These are phyloP conservation scores for Lophotriccus pileatus DNA, from an alignment of 2,797 vertebrate genomes.

Conservation along the genomic window DNA sequence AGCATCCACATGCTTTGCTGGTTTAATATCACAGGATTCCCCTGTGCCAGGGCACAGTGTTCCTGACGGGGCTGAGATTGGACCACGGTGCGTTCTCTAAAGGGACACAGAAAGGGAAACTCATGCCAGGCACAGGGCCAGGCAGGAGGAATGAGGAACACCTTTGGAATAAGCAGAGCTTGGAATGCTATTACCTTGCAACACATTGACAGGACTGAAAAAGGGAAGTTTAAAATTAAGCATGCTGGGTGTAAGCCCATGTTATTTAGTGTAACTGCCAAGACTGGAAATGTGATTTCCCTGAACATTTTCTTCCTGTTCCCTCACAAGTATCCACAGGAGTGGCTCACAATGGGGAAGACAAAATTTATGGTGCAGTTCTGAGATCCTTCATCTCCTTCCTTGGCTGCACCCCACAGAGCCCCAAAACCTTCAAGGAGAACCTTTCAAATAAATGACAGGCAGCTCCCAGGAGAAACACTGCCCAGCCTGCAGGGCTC, in stretches of 20 bases:
- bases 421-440: not conserved
- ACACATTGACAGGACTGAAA: not conserved
- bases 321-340: not conserved
- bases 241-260: not conserved
- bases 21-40: not conserved
- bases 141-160: not conserved
- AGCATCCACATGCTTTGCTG: constrained; percentile 5
- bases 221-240: not conserved
- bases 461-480: not conserved
- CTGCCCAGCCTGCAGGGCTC: constrained; percentile 29
- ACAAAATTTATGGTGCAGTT: not conserved
- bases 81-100: not conserved
- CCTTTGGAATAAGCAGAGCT: not conserved
- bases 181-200: not conserved
- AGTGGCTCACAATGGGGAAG: not conserved
- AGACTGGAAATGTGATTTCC: not conserved
- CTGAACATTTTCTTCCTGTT: not conserved
- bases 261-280: not conserved
- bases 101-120: not conserved
- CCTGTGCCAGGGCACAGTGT: not conserved
- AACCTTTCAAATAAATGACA: not conserved
- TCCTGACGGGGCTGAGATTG: fast-evolving
- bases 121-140: not conserved
- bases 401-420: not conserved
- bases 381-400: not conserved